Evolutionary conservation across 2,797 vertebrate species (phyloP), one percentile per base, ranked within the genome.

Genomic region (Leptodactylus fallax): DNA sequence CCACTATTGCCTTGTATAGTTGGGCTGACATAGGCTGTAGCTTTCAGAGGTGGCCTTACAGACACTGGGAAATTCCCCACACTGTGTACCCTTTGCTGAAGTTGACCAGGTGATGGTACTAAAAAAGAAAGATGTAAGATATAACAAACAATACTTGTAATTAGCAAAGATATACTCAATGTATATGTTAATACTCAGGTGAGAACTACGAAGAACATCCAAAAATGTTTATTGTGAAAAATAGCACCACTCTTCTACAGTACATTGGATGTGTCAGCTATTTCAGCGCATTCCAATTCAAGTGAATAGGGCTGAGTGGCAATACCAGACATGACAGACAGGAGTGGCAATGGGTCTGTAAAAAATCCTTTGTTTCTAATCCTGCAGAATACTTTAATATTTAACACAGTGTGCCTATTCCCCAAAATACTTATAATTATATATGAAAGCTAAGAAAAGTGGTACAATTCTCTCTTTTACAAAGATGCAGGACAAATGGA

Each of bases 1-100:
- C 92, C 90, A 85, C 92, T 93, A 89, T 92, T 93, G 76, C 97
- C 97, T 93, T 99, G 98, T 81, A 99, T 94, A 0, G 98, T 99
- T 13, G 98, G 98, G 92, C 98, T 99, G 74, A 99, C 98, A 0
- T 99, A 99, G 47, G 98, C 98, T 11, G 98, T 99, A 90, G 98
- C 98, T 94, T 99, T 99, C 6, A 97, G 93, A 14, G 96, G 96
- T 71, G 97, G 96, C 69, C 97, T 95, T 49, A 94, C 89, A 27
- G 95, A 94, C 81, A 95, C 93, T 3, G 96, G 96, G 92, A 99
- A 99, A 91, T 97, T 97, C 23, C 97, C 96, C 90, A 99, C 95
- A 10, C 97, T 99, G 91, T 98, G 98, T 69, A 98, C 96, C 81
- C 97, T 93, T 91, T 99, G 97, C 78, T 95, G 95, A 90, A 99